Evolutionary conservation across 2,888 invertebrate genomes (phyloP), one percentile per base, ranked within the genome.

Genomic region (Crepidodera aurea): DNA sequence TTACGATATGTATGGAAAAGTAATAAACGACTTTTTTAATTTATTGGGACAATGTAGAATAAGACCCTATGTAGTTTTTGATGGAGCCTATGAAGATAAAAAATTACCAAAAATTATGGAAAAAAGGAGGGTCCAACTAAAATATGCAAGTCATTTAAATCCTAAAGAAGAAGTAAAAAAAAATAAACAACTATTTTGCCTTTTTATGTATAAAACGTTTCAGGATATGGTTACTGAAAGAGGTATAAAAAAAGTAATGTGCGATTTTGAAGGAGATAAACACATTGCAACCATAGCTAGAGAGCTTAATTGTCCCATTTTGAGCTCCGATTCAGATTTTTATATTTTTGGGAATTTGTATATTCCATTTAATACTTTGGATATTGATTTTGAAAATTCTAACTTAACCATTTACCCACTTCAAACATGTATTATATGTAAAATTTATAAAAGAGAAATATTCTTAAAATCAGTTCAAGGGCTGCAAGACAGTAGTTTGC

Each of bases 181-280:
- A 22, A 22, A 2, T 22, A 22, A 2, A 22, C 6, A 4, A 4
- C 22, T 22, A 22, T 22, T 22, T 22, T 2, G 22, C 6, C 6
- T 22, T 2, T 22, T 22, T 22, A 22, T 22, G 22, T 22, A 4
- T 22, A 89, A 91, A 71, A 87, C 91, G 0, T 94, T 96, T 73
- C 83, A 86, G 54, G 87, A 90, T 75, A 86, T 90, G 0, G 80
- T 93, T 1, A 73, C 75, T 2, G 87, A 90, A 68, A 84, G 90
- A 75, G 83, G 84, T 5, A 82, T 95, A 5, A 84, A 85, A 7
- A 85, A 87, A 64, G 88, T 89, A 40, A 86, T 92, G 51, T 91
- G 93, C 74, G 87, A 91, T 68, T 93, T 90, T 78, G 97, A 98
- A 80, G 96, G 96, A 0, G 97, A 97, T 78, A 88, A 90, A 69